Evolutionary conservation across 2,797 vertebrate genomes (phyloP).

Genomic region (Sternarchorhynchus goeldii): DNA sequence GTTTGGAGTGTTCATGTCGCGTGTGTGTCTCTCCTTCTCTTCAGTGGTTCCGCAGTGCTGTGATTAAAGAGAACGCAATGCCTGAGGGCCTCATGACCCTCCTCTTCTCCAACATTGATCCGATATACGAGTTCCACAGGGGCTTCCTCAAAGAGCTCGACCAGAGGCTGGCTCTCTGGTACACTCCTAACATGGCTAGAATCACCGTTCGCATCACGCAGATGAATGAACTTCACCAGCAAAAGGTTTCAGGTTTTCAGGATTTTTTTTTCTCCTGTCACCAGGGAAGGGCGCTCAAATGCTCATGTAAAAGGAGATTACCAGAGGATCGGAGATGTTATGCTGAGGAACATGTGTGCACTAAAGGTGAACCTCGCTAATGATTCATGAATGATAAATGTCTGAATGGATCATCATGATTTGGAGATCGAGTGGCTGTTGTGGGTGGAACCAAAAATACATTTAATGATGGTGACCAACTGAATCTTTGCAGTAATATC

Average conservation of each 20-base stretch:
- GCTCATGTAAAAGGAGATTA: conserved; percentile 80
- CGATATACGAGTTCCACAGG: conserved; percentile 92
- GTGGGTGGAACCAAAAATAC: no score
- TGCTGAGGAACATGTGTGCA: conserved; percentile 87
- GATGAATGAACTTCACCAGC: background rate
- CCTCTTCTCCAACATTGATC: conserved; percentile 94
- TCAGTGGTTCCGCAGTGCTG: conserved; percentile 94
- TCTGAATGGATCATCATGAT: background rate
- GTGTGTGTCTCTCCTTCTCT: conserved; percentile 14
- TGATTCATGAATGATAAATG: background rate
- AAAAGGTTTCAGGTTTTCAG: no score
- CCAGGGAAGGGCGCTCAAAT: conserved; percentile 88
- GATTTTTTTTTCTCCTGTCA: conserved; percentile 19
- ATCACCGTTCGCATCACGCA: background rate
- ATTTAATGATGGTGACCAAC: no score
- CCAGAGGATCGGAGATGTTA: conserved; percentile 91
- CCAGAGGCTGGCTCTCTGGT: conserved; percentile 92
- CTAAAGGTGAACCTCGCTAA: conserved; percentile 79
- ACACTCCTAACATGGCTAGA: conserved; percentile 35
- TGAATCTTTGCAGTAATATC: no score
- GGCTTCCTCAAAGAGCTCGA: conserved; percentile 93
- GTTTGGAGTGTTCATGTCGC: conserved; percentile 20
- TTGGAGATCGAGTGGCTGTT: no score
- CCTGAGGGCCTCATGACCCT: conserved; percentile 87
- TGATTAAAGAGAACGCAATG: conserved; percentile 91